A percentile compares a stretch with the other conserved stretches of the same genome.
Evolutionary conservation across 1,140 invertebrate genomes (phyloP).

Genomic region (Drosophila asahinai): DNA sequence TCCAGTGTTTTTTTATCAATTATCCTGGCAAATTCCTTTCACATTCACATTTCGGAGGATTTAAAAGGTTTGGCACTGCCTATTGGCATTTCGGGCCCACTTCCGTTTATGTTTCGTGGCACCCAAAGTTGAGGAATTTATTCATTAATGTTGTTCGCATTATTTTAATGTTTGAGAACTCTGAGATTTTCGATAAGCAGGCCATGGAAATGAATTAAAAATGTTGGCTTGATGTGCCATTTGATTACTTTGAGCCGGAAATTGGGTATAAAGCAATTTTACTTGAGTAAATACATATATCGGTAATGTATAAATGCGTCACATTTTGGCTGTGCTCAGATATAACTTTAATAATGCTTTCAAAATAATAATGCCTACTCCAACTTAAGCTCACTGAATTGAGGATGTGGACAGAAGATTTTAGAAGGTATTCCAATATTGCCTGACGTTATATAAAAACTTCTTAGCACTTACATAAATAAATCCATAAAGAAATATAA

Average conservation of each 20-base stretch:
- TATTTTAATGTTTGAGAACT: conserved; percentile 4
- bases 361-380: no score
- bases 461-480: no score
- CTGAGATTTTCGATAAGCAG: conserved; percentile 2
- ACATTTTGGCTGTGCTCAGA: no score
- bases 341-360: no score
- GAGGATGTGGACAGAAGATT: no score
- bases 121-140: conserved; percentile 34
- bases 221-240: background rate
- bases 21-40: conserved; percentile 53
- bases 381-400: no score
- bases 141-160: conserved; percentile 15
- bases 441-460: no score
- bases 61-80: conserved; percentile 35
- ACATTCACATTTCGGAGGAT: conserved; percentile 29
- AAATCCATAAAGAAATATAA: no score
- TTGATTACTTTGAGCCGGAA: background rate
- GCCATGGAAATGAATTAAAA: background rate
- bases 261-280: background rate
- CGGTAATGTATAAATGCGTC: no score
- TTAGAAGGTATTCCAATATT: no score
- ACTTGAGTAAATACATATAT: no score
- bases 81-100: conserved; percentile 50
- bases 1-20: conserved; percentile 61
- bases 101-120: conserved; percentile 14